Evolutionary conservation across 2,797 vertebrate genomes (phyloP).

Genomic region (Bradypodion pumilum): DNA sequence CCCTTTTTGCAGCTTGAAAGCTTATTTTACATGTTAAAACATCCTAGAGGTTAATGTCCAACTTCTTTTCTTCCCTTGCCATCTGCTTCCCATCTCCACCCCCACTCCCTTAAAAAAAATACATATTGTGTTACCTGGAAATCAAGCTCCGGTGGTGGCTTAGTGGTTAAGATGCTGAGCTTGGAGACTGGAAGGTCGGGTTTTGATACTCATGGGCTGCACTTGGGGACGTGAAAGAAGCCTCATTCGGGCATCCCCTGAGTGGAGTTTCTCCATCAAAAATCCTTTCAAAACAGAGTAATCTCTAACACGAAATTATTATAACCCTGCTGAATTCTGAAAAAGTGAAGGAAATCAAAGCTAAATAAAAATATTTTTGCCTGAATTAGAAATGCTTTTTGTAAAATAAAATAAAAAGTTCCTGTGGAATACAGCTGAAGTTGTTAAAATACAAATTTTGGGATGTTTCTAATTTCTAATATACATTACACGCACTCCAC

Average conservation of each 20-base stretch:
- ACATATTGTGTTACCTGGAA: conserved; percentile 66
- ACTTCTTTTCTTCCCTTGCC: conserved; percentile 59
- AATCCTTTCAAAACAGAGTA: no score
- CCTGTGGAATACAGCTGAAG: conserved; percentile 66
- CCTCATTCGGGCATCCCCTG: no score
- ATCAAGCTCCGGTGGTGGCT: no score
- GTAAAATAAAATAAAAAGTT: no score
- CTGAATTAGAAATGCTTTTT: conserved; percentile 63
- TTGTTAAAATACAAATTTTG: conserved; percentile 46
- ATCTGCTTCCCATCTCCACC: conserved; percentile 1
- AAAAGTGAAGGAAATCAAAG: conserved; percentile 60
- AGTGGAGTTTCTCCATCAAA: no score
- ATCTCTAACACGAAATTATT: no score
- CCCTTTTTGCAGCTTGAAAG: conserved; percentile 48
- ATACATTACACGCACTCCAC: conserved; percentile 6
- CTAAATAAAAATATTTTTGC: conserved; percentile 64
- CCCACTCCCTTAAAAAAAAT: background rate
- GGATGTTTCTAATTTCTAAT: background rate
- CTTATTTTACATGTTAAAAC: conserved; percentile 65
- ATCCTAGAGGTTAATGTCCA: conserved; percentile 57
- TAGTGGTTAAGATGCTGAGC: no score
- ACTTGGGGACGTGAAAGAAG: no score
- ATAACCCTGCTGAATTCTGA: conserved; percentile 52
- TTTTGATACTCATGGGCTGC: no score
- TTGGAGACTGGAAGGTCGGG: no score